Evolutionary conservation across 2,113 vertebrate species (phyloP).

Genomic region (Todiramphus chloris): DNA sequence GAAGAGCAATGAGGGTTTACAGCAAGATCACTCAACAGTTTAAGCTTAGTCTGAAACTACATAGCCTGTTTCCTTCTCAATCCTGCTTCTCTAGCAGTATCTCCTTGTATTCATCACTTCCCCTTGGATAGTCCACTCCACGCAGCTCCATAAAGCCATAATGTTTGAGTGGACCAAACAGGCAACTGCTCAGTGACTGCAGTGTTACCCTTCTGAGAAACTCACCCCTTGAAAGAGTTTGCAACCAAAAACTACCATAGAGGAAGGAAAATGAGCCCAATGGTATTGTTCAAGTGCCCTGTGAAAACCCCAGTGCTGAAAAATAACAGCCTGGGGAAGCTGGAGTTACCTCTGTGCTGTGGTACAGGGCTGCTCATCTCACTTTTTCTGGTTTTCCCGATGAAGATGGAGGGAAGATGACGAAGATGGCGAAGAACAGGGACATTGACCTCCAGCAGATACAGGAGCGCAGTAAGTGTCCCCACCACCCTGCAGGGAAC

Average conservation of each 20-base stretch:
- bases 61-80: accelerated
- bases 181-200: neutral
- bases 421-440: neutral
- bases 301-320: neutral
- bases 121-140: neutral
- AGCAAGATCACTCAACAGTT: neutral
- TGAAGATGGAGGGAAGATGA: neutral
- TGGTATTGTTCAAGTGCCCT: neutral
- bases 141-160: neutral
- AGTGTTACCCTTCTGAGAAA: neutral
- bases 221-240: neutral
- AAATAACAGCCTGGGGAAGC: neutral
- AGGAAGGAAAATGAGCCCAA: neutral
- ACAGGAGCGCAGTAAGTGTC: neutral
- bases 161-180: neutral
- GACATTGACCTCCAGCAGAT: neutral
- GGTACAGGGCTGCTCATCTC: neutral
- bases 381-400: neutral
- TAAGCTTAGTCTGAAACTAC: neutral
- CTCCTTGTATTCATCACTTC: neutral
- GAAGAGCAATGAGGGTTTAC: neutral
- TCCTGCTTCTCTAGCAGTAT: neutral
- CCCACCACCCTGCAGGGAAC: neutral
- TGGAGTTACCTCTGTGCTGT: neutral
- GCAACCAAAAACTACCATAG: neutral